Conservation (phyloP, 2,888 invertebrate genomes). For the Drosophila prostipennis region DNA sequence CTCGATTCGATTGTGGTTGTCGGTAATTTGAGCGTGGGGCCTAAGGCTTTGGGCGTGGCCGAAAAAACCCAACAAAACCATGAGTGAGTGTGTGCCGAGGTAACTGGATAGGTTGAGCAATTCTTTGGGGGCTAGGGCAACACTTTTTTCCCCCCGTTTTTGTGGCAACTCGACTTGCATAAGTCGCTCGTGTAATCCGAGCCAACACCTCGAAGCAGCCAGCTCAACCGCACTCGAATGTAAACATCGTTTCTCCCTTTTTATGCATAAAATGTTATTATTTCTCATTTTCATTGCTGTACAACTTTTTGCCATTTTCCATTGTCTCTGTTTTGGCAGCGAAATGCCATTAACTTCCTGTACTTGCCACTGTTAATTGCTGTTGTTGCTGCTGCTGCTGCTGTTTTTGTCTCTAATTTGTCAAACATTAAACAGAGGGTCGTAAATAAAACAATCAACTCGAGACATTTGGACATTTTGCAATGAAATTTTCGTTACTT, state of each 20-base stretch:
- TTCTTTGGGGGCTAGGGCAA: conserved; percentile 4
- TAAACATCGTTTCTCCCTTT: conserved; percentile 21
- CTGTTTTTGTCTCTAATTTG: conserved; percentile 67
- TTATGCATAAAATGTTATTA: conserved; percentile 30
- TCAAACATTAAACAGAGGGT: conserved; percentile 71
- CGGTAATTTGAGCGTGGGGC: conserved; percentile 35
- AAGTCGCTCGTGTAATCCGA: conserved; percentile 36
- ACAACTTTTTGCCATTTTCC: conserved; percentile 30
- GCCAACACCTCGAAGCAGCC: conserved; percentile 22
- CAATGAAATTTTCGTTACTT: conserved; percentile 33
- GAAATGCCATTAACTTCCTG: conserved; percentile 69
- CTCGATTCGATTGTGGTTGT: conserved; percentile 13
- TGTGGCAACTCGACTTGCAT: conserved; percentile 40
- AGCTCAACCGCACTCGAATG: conserved; percentile 41
- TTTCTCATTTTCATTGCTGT: conserved; percentile 26
- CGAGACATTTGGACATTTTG: conserved; percentile 71
- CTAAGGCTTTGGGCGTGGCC: conserved; percentile 37
- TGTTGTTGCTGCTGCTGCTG: conserved; percentile 34
- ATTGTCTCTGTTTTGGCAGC: conserved; percentile 41
- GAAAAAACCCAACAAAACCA: neutral
- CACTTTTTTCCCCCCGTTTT: conserved; percentile 3
- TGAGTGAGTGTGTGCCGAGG: conserved; percentile 2
- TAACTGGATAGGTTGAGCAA: conserved; percentile 40
- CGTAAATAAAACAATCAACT: conserved; percentile 79
- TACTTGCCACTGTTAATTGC: conserved; percentile 50